These are phyloP conservation scores for Stegostoma tigrinum DNA, from an alignment of 2,113 vertebrate species.

Conservation along the genomic window DNA sequence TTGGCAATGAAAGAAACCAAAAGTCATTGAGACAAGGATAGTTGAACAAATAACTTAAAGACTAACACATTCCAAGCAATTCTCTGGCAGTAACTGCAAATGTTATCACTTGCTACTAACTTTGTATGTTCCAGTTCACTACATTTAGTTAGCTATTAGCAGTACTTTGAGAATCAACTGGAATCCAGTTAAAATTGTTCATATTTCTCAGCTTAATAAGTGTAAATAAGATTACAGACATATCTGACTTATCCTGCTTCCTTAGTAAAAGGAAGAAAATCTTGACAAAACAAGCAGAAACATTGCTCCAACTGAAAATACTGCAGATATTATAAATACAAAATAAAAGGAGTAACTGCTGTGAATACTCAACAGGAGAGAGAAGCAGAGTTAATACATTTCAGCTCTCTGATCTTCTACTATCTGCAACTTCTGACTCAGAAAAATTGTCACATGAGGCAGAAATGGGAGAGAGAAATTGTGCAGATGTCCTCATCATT, in stretches of 20 bases:
- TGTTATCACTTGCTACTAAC: not conserved
- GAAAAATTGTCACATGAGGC: too few relatives aligned
- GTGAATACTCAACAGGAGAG: too few relatives aligned
- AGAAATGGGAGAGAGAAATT: too few relatives aligned
- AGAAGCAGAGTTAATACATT: too few relatives aligned
- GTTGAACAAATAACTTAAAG: not conserved
- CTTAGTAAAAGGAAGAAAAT: not conserved
- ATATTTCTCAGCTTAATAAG: not conserved
- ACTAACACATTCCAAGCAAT: not conserved
- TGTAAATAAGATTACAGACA: not conserved
- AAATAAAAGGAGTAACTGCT: too few relatives aligned
- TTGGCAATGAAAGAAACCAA: not conserved
- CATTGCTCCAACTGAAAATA: not conserved
- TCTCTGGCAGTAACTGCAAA: too few relatives aligned
- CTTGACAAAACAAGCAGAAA: not conserved
- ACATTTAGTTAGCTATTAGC: not conserved
- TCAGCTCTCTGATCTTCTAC: too few relatives aligned
- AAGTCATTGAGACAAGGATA: not conserved
- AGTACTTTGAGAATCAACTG: not conserved
- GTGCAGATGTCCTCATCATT: too few relatives aligned
- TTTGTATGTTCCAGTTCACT: not conserved
- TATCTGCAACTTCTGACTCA: too few relatives aligned
- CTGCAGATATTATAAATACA: too few relatives aligned
- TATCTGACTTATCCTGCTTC: not conserved
- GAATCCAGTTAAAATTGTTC: not conserved